Base-by-base conservation (phyloP, 2,888 invertebrate genomes). In the Eilema sororculum region DNA sequence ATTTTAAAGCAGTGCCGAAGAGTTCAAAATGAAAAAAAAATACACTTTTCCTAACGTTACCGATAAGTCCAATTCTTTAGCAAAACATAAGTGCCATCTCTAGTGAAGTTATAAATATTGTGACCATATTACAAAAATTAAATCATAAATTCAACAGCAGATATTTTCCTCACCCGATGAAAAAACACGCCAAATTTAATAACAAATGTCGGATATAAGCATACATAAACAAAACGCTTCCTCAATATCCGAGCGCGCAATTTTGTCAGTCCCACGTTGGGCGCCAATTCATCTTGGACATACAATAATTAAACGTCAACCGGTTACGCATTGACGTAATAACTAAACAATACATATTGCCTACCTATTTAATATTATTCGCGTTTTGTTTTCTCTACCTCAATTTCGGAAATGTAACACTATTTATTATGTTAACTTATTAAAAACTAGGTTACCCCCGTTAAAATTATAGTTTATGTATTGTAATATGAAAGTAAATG, bases 301-400 rank as follows among this genome's bases (percentile, higher is more conserved):
- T 67, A 79, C 78, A 79, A 77, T 86, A 86, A 86, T 86, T 85
- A 85, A 86, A 85, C 81, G 85, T 84, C 85, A 83, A 78, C 59
- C 61, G 12, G 60, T 69, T 65, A 69, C 65, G 69, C 69, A 69
- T 69, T 61, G 66, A 69, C 58, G 67, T 67, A 65, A 76, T 69
- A 76, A 73, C 75, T 71, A 74, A 73, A 73, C 75, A 74, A 74
- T 70, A 71, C 72, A 63, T 33, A 62, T 63, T 25, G 64, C 30
- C 56, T 16, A 63, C 37, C 56, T 68, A 25, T 68, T 10, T 62
- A 13, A 52, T 30, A 33, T 67, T 67, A 60, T 25, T 41, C 28
- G 20, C 1, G 0, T 52, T 20, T 52, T 46, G 6, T 46, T 46
- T 46, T 41, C 41, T 4, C 13, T 16, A 16, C 16, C 4, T 13